Percentiles rank a stretch among this genome's conserved stretches.
Conservation (phyloP, 2,113 vertebrate genomes). For the Mirza zaza region DNA sequence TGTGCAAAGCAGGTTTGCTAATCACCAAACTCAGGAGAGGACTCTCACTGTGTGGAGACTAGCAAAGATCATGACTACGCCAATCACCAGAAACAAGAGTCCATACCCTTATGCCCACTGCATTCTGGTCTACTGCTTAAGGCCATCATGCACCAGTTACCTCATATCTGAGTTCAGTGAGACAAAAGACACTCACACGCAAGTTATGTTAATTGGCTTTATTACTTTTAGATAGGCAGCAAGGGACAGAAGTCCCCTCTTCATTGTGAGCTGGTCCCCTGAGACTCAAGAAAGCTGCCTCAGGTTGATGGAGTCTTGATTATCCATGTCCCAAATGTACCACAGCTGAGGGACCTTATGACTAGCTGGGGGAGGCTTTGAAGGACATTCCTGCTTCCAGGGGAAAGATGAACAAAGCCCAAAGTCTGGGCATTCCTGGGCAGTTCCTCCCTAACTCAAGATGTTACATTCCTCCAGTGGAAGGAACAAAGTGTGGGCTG, state of each 20-base stretch:
- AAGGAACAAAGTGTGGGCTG: background rate
- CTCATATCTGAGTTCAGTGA: background rate
- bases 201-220: background rate
- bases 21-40: background rate
- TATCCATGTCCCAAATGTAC: background rate
- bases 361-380: background rate
- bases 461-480: background rate
- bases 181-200: background rate
- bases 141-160: accelerated
- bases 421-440: background rate
- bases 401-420: background rate
- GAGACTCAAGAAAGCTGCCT: no score
- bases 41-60: accelerated
- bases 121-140: background rate
- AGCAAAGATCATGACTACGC: background rate
- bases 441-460: background rate
- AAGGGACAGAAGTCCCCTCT: accelerated
- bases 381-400: accelerated
- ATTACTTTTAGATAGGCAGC: background rate
- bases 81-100: background rate
- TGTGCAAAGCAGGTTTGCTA: background rate
- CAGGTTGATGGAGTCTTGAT: background rate
- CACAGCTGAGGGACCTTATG: background rate
- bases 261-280: background rate
- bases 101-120: background rate